phyloP scores from a whole-genome alignment of 2,797 vertebrate species.

The Platyrinchus mystaceus region DNA sequence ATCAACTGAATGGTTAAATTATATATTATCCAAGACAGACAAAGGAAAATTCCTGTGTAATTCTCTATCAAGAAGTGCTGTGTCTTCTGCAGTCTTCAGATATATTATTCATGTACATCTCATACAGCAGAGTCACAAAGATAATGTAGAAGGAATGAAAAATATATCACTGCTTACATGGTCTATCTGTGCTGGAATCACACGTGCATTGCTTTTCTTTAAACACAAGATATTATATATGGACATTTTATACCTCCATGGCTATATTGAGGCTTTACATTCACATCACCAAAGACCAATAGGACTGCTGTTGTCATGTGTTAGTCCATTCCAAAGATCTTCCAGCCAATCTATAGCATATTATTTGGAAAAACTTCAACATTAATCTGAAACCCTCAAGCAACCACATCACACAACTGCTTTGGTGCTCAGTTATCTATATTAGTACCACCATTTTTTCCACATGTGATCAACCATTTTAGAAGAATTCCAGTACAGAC shows the following conservation, averaged over 20 bases:
- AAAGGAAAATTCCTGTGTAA: not conserved
- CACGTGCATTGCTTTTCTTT: not conserved
- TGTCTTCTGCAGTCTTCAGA: not conserved
- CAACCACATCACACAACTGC: not conserved
- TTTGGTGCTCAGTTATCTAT: not conserved
- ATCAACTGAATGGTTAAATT: constrained; percentile 27
- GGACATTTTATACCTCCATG: not conserved
- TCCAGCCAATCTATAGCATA: not conserved
- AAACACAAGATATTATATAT: not conserved
- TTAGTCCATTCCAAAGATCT: not conserved
- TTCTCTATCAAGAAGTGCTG: not conserved
- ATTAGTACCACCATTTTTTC: not conserved
- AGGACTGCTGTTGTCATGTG: not conserved
- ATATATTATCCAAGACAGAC: not conserved
- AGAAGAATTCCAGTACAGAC: not conserved
- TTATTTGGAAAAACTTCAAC: not conserved
- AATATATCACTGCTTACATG: not conserved
- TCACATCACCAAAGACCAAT: not conserved
- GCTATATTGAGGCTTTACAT: not conserved
- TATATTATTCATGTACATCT: not conserved
- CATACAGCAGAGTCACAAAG: not conserved
- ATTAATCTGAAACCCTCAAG: not conserved
- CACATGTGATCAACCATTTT: not conserved
- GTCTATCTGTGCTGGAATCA: not conserved
- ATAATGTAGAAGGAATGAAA: not conserved